Conservation (phyloP, 2,113 vertebrate species). For the Reinhardtius hippoglossoides region DNA sequence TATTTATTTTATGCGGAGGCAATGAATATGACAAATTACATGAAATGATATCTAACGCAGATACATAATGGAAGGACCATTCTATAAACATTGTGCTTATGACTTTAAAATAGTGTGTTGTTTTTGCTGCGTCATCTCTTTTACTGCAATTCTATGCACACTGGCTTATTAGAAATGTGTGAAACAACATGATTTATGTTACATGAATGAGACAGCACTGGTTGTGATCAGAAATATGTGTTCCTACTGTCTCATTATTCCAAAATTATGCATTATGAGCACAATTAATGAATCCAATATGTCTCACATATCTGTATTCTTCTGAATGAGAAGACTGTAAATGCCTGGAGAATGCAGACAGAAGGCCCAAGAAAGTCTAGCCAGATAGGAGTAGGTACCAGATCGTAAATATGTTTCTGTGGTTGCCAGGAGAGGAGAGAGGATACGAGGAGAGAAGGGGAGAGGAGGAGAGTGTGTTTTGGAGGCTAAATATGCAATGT, state of each 20-base stretch:
- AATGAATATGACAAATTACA: not conserved
- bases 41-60: slow-evolving; percentile 9
- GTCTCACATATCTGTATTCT: not conserved
- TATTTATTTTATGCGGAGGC: not conserved
- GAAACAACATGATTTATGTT: not conserved
- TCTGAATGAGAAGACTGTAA: not conserved
- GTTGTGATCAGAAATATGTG: not conserved
- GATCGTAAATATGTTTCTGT: slow-evolving; percentile 20
- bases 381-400: not conserved
- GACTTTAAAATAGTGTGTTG: not conserved
- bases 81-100: not conserved
- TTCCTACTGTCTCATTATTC: not conserved
- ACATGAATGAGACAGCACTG: not conserved
- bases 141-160: not conserved
- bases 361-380: not conserved
- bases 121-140: not conserved
- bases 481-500: slow-evolving; percentile 23
- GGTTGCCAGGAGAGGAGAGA: slow-evolving; percentile 5
- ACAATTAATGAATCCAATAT: not conserved
- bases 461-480: slow-evolving; percentile 1
- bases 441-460: not conserved
- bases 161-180: not conserved
- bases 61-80: not conserved
- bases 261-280: not conserved
- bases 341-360: slow-evolving; percentile 5